phyloP scores from a whole-genome alignment of 1,140 invertebrate species.

The Gryon sp. region DNA sequence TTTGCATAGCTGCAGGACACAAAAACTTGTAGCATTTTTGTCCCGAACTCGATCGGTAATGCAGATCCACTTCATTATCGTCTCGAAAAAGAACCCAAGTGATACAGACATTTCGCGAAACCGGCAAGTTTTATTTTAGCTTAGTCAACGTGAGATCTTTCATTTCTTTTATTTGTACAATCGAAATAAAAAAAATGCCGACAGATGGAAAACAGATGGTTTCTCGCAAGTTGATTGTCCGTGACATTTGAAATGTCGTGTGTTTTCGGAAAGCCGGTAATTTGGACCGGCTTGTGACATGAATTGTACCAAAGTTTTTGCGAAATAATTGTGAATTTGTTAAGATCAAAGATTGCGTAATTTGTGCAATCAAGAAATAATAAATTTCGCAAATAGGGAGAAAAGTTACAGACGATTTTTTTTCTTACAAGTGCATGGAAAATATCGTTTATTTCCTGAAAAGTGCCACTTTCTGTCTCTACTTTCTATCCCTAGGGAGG shows the following conservation, averaged over 20 bases:
- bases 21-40: slow-evolving; percentile 9
- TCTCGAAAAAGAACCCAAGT: not conserved
- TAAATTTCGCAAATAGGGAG: no score
- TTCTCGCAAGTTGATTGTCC: slow-evolving; percentile 54
- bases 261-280: slow-evolving; percentile 54
- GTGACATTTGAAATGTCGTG: slow-evolving; percentile 62
- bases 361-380: not conserved
- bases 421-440: no score
- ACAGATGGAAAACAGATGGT: slow-evolving; percentile 65
- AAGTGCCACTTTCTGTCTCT: no score
- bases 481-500: no score
- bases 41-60: slow-evolving; percentile 16
- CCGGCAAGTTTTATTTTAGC: no score
- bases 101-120: no score
- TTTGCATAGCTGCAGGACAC: slow-evolving; percentile 13
- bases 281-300: slow-evolving; percentile 8
- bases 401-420: no score
- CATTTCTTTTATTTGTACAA: not conserved
- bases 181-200: slow-evolving; percentile 48
- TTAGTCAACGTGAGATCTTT: no score
- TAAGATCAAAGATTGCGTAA: slow-evolving; percentile 16
- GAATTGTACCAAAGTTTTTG: slow-evolving; percentile 16
- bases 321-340: slow-evolving; percentile 1
- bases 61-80: slow-evolving; percentile 1
- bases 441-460: no score